phyloP scores from a whole-genome alignment of 1,140 invertebrate species.

The Aradophagus sp. region DNA sequence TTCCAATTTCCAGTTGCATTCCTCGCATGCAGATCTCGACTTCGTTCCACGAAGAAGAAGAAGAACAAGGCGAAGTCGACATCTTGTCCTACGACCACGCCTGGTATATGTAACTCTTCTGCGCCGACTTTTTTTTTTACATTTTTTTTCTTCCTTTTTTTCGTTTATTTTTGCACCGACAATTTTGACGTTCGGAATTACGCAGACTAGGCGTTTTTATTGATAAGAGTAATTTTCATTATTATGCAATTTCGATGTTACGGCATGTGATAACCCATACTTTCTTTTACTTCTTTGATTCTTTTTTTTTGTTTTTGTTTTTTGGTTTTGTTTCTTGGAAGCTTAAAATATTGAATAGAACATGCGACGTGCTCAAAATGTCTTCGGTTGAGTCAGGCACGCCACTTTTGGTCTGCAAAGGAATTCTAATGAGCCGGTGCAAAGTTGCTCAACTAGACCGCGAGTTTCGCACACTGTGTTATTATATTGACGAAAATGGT shows the following conservation, averaged over 20 bases:
- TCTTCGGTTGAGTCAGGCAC: too few relatives aligned
- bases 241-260: slow-evolving; percentile 36
- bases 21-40: slow-evolving; percentile 61
- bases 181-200: slow-evolving; percentile 32
- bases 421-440: too few relatives aligned
- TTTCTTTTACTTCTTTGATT: too few relatives aligned
- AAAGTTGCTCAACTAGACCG: too few relatives aligned
- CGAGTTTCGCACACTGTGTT: too few relatives aligned
- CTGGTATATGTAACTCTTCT: slow-evolving; percentile 58
- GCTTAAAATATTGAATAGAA: too few relatives aligned
- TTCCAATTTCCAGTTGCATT: slow-evolving; percentile 65
- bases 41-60: slow-evolving; percentile 65
- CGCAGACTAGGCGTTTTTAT: slow-evolving; percentile 27
- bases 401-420: too few relatives aligned
- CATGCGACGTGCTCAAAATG: too few relatives aligned
- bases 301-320: slow-evolving; percentile 1
- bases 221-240: slow-evolving; percentile 33
- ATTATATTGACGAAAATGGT: too few relatives aligned
- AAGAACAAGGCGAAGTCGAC: slow-evolving; percentile 54
- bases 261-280: too few relatives aligned
- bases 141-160: not conserved
- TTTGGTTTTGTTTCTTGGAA: too few relatives aligned
- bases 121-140: slow-evolving; percentile 52
- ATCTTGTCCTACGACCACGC: slow-evolving; percentile 68
- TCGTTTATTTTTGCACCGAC: too few relatives aligned